These are phyloP conservation scores for Glyphotaelius pellucidus DNA, from an alignment of 2,888 invertebrate species.

Conservation along the genomic window DNA sequence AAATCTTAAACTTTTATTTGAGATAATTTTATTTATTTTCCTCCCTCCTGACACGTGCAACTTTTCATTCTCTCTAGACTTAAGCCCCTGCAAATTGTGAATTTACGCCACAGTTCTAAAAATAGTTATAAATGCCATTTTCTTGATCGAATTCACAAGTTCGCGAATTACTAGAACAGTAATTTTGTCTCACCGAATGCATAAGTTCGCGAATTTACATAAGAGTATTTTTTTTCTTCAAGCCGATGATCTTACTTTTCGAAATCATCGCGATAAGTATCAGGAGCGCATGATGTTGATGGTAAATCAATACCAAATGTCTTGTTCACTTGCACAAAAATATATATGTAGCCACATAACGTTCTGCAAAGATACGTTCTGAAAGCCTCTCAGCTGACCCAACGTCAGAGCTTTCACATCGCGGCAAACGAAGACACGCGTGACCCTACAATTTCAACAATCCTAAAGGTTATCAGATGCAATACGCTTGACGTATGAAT, in stretches of 20 bases:
- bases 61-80: background rate
- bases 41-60: background rate
- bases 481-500: background rate
- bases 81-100: too few relatives aligned
- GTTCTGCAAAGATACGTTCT: background rate
- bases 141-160: too few relatives aligned
- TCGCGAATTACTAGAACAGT: too few relatives aligned
- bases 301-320: background rate
- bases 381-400: background rate
- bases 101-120: too few relatives aligned
- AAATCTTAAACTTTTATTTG: too few relatives aligned
- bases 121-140: too few relatives aligned
- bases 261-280: background rate
- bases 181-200: too few relatives aligned
- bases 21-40: background rate
- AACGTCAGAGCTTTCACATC: slow-evolving; percentile 10
- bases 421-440: background rate
- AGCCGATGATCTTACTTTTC: background rate
- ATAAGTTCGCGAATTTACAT: too few relatives aligned
- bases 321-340: background rate
- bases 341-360: background rate
- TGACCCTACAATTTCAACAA: slow-evolving; percentile 37
- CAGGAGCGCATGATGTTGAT: background rate
- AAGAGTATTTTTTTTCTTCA: background rate
- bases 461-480: slow-evolving; percentile 30